Conservation (phyloP, 2,888 invertebrate species). For the Lasioglossum vierecki region DNA sequence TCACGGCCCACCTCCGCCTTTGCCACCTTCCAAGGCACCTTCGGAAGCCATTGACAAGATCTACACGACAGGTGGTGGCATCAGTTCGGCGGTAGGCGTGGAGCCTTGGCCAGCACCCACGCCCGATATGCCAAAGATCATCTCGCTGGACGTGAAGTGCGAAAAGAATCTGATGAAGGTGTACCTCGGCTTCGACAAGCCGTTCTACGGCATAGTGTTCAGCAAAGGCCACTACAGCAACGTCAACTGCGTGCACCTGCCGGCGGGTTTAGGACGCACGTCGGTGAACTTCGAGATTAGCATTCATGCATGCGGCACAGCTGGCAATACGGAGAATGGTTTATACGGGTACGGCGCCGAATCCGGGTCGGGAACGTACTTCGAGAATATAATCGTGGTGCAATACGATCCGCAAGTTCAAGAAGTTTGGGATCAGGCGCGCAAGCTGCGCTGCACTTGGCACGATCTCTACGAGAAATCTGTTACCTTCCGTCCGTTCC, state of each 20-base stretch:
- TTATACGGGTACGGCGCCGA: constrained; percentile 94
- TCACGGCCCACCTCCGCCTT: constrained; percentile 90
- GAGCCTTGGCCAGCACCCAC: constrained; percentile 93
- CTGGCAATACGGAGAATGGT: constrained; percentile 96
- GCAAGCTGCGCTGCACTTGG: constrained; percentile 96
- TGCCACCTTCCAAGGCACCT: constrained; percentile 85
- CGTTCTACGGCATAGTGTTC: constrained; percentile 97
- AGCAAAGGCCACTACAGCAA: constrained; percentile 97
- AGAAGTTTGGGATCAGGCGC: constrained; percentile 97
- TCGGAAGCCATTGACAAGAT: constrained; percentile 87
- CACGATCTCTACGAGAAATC: constrained; percentile 98
- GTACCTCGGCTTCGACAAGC: constrained; percentile 96
- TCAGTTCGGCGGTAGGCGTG: constrained; percentile 84
- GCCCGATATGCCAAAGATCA: constrained; percentile 96
- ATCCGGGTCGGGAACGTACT: constrained; percentile 95
- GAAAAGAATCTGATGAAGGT: constrained; percentile 98
- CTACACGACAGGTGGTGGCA: constrained; percentile 81
- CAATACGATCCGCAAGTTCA: constrained; percentile 96
- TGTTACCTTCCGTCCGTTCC: constrained; percentile 96
- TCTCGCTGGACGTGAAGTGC: constrained; percentile 96
- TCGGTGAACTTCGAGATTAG: constrained; percentile 96
- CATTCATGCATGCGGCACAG: constrained; percentile 95
- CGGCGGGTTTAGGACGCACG: constrained; percentile 93
- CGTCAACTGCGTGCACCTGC: constrained; percentile 95
- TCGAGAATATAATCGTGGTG: constrained; percentile 96